Base-by-base conservation (phyloP, 2,113 vertebrate genomes). In the Coturnix japonica region DNA sequence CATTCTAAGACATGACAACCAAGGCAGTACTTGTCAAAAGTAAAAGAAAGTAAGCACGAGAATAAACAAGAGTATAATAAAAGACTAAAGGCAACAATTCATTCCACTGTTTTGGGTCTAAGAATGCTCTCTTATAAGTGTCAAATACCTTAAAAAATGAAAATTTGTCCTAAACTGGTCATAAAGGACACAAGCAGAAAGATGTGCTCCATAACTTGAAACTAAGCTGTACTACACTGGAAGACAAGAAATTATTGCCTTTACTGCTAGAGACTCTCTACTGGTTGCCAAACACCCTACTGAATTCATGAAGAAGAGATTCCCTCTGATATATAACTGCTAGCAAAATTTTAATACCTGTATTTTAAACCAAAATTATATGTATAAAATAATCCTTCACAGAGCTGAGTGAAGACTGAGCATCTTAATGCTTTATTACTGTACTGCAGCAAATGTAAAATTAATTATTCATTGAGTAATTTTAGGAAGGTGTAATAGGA, bases 301-400 rank as follows among this genome's bases (percentile, higher is more conserved):
- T 33, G 77, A 81, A 76, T 46, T 49, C 59, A 73, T 76, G 30
- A 66, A 66, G 78, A 28, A 79, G 66, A 83, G 53, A 60, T 46
- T 64, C 57, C 28, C 7, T 23, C 30, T 70, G 69, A 85, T 71
- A 74, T 23, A 59, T 54, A 81, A 89, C 51, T 1, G 1, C 7
- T 35, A 85, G 54, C 35, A 95, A 73, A 84, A 82, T 66, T 87
- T 86, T 91, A 93, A 35, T 67, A 35, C 41, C 59, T 46, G 2
- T 35, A 64, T 89, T 94, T 92, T 63, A 54, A 22, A 83, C 35
- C 13, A 43, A 70, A 83, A 92, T 89, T 4, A 80, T 73, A 89
- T 87, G 87, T 46, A 79, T 85, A 67, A 77, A 87, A 92, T 67
- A 77, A 85, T 59, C 65, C 51, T 85, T 90, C 91, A 57, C 8